phyloP scores from a whole-genome alignment of 2,797 vertebrate species.

The Eleutherodactylus coqui region DNA sequence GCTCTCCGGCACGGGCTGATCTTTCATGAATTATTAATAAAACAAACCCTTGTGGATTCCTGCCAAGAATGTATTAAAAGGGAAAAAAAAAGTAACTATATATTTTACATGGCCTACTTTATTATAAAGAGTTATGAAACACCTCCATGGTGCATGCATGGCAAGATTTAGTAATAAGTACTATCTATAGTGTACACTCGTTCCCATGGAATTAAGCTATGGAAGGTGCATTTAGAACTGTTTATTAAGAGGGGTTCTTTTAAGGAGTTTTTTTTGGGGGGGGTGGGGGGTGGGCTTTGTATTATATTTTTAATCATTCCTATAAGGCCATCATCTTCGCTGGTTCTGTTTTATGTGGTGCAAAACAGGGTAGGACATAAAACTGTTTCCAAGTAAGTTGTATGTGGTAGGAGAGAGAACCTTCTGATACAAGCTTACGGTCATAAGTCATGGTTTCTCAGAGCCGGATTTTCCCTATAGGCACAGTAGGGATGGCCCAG shows the following conservation, averaged over 20 bases:
- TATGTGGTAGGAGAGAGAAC: no score
- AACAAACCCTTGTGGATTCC: slow-evolving; percentile 2
- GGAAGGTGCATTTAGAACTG: neutral
- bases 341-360: neutral
- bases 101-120: slow-evolving; percentile 24
- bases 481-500: no score
- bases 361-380: neutral
- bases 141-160: neutral
- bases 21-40: slow-evolving; percentile 39
- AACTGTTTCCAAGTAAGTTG: no score
- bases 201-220: neutral
- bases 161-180: neutral
- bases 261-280: no score
- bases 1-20: neutral
- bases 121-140: slow-evolving; percentile 17
- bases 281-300: no score
- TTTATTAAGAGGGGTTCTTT: no score
- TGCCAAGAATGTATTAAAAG: slow-evolving; percentile 2
- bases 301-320: neutral
- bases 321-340: neutral
- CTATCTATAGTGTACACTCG: neutral
- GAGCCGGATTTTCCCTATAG: no score
- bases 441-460: no score
- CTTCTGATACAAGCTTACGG: no score
- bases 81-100: neutral